A percentile compares a stretch with the other conserved stretches of the same genome.
Conservation (phyloP, 1,140 invertebrate genomes). For the Trichonephila inaurata region DNA sequence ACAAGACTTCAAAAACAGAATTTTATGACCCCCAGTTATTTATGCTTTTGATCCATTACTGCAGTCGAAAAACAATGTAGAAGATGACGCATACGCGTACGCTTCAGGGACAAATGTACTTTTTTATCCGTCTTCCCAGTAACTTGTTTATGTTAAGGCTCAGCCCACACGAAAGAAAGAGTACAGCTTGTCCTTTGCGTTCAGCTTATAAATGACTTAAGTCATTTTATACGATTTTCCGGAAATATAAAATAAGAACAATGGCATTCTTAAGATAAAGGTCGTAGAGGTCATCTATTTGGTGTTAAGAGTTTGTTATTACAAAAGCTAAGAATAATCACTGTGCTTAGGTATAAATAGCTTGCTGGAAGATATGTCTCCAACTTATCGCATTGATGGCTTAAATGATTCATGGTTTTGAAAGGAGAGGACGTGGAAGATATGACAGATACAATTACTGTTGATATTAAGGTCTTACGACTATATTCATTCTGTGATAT, state of each 20-base stretch:
- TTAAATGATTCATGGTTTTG: too few species aligned
- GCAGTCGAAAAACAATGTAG: neutral
- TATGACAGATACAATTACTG: too few species aligned
- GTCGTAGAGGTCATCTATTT: neutral
- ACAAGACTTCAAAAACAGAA: neutral
- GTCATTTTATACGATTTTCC: slow-evolving; percentile 11
- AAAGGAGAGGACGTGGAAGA: too few species aligned
- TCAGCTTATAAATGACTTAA: neutral
- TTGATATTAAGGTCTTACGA: too few species aligned
- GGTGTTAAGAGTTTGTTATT: neutral
- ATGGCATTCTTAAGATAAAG: neutral
- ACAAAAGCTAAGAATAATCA: neutral
- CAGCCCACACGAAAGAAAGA: neutral
- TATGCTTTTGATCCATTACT: slow-evolving; percentile 12
- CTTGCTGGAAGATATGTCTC: neutral
- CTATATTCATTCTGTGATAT: too few species aligned
- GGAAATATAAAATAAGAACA: slow-evolving; percentile 17
- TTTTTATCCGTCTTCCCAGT: neutral
- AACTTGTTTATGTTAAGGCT: slow-evolving; percentile 6
- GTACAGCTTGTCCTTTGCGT: neutral
- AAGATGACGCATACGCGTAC: slow-evolving; percentile 29
- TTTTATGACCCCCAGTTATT: neutral
- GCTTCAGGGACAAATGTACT: neutral
- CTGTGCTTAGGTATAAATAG: neutral
- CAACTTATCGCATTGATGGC: too few species aligned